Evolutionary conservation across 2,888 invertebrate genomes (phyloP), one percentile per base, ranked within the genome.

Genomic region (Pasiphila rectangulata): DNA sequence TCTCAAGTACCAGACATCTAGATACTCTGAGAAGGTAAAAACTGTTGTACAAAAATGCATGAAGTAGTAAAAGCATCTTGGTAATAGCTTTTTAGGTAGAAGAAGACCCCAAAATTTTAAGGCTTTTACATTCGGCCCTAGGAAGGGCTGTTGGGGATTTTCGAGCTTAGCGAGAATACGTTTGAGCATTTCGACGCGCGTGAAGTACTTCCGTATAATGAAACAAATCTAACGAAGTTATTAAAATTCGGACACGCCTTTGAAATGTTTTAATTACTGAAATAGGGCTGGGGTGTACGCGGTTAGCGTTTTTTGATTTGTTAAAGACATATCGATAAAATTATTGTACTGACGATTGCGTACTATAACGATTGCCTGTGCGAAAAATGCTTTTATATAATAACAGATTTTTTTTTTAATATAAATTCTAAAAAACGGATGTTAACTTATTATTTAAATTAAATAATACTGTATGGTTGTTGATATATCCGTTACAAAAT

Each of bases 51-150:
- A 56, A 3, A 76, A n/a, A 61, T 85, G 82, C 64, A 83, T 69
- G 4, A 70, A 42, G 0, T 82, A 32, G 46, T 80, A 84, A 19
- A 84, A 68, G 43, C 54, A 63, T 57, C 61, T 75, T 44, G 58
- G 69, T 0, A 47, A 54, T 4, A 20, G 4, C 27, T 67, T 72
- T 12, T 74, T 54, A 0, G 86, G 85, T n/a, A 86, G 55, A 2
- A 87, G 34, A 0, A 86, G 46, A 0, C 86, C 86, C 85, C 86
- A 86, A 46, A 87, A 84, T 60, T 79, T 51, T 16, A 87, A 57
- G 0, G 77, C 73, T 20, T 69, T 79, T 0, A 83, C 63, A 52
- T 86, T 87, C 3, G 84, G 86, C 0, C 86, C 86, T 0, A 87
- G 58, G 17, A 87, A 57, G 1, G 86, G 85, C 19, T 62, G 63